These are phyloP conservation scores for Drosophila quinaria DNA, from an alignment of 2,888 invertebrate species.

Conservation along the genomic window DNA sequence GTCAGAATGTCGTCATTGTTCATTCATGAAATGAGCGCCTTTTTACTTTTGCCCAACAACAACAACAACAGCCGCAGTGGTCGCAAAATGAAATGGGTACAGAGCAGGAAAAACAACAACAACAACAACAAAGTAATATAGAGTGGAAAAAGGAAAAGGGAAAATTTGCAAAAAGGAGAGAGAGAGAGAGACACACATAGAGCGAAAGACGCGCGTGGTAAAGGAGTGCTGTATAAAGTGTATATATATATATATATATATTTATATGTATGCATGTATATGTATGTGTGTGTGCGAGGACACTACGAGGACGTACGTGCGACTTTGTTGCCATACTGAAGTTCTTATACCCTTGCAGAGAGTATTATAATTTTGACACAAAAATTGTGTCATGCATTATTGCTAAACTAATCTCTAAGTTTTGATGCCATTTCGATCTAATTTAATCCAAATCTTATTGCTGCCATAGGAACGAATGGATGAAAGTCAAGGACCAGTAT, in stretches of 20 bases:
- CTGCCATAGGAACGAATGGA: too few species aligned
- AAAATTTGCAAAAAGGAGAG: conserved; percentile 1
- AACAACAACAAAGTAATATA: conserved; percentile 9
- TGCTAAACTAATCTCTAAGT: too few species aligned
- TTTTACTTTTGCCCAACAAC: conserved; percentile 61
- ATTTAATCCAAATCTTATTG: too few species aligned
- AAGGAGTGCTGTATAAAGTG: conserved; percentile 62
- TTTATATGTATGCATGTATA: conserved; percentile 2
- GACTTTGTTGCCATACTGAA: conserved; percentile 61
- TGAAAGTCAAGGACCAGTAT: too few species aligned
- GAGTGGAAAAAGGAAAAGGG: conserved; percentile 13
- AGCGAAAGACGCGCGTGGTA: conserved; percentile 58
- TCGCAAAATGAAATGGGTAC: conserved; percentile 65
- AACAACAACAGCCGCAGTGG: conserved; percentile 66
- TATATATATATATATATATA: not conserved
- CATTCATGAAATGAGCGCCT: conserved; percentile 78
- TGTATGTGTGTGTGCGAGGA: conserved; percentile 64
- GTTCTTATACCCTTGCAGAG: conserved; percentile 10
- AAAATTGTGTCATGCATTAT: not conserved
- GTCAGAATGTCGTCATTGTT: conserved; percentile 81
- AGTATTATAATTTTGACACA: not conserved
- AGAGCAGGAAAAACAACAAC: conserved; percentile 21
- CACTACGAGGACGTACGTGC: conserved; percentile 78
- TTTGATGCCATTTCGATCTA: too few species aligned
- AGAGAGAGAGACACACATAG: conserved; percentile 3